Evolutionary conservation across 2,888 invertebrate genomes (phyloP).

Genomic region (Baccha elongata): DNA sequence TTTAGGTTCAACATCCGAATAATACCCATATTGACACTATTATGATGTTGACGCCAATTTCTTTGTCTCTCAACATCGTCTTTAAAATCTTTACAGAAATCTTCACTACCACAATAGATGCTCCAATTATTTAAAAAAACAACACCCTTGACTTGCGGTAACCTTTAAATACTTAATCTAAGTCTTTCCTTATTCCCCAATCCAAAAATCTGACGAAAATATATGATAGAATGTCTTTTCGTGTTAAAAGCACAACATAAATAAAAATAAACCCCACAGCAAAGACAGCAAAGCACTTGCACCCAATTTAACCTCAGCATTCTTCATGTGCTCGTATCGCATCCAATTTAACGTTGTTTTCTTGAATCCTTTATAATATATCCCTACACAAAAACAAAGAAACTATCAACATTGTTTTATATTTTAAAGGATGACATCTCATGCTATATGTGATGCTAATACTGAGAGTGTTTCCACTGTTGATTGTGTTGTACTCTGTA

Average conservation of each 20-base stretch:
- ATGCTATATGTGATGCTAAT: neutral
- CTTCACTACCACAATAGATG: neutral
- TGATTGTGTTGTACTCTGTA: neutral
- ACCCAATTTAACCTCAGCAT: slow-evolving; percentile 45
- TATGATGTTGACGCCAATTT: neutral
- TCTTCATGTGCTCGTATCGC: slow-evolving; percentile 35
- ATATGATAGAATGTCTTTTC: slow-evolving; percentile 37
- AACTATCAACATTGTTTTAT: slow-evolving; percentile 13
- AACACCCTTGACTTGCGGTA: slow-evolving; percentile 28
- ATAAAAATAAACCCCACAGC: slow-evolving; percentile 41
- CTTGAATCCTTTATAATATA: slow-evolving; percentile 13
- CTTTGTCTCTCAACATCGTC: neutral
- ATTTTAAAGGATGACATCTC: slow-evolving; percentile 40
- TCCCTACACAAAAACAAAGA: slow-evolving; percentile 1
- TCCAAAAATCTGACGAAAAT: slow-evolving; percentile 15
- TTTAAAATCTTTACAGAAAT: neutral
- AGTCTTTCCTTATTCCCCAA: neutral
- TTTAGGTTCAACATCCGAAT: neutral
- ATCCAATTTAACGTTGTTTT: slow-evolving; percentile 31
- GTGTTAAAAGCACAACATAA: slow-evolving; percentile 37
- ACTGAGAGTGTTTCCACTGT: slow-evolving; percentile 1
- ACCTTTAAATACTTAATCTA: slow-evolving; percentile 13
- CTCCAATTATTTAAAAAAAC: slow-evolving; percentile 10
- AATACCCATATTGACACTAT: neutral
- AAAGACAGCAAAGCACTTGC: slow-evolving; percentile 42